phyloP scores from a whole-genome alignment of 2,113 vertebrate species.

The Machaerirhynchus nigripectus region DNA sequence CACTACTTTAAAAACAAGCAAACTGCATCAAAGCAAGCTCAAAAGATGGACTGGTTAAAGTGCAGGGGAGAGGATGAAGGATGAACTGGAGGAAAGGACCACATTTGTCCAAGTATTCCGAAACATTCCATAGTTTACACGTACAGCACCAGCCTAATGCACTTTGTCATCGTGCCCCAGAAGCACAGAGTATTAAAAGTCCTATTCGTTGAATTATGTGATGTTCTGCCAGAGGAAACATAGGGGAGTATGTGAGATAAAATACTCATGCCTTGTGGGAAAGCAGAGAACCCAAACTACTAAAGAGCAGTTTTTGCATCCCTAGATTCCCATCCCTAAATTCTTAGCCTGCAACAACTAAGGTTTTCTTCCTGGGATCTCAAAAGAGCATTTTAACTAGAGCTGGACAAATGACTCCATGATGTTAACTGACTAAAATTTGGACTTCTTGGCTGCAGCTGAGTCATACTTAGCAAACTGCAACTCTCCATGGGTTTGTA shows the following conservation, averaged over 20 bases:
- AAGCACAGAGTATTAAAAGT: neutral
- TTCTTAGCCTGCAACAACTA: neutral
- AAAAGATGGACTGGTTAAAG: neutral
- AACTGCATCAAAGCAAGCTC: neutral
- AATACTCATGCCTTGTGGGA: neutral
- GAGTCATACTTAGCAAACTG: neutral
- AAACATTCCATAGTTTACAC: neutral
- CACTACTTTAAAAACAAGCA: neutral
- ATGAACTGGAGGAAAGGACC: neutral
- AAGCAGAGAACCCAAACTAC: neutral
- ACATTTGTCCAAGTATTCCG: neutral
- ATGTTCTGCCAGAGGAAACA: neutral
- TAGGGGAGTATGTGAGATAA: accelerated
- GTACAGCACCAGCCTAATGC: neutral
- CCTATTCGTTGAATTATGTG: neutral
- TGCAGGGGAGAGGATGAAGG: neutral
- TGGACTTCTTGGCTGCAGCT: neutral
- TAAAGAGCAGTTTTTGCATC: neutral
- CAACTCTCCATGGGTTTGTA: neutral
- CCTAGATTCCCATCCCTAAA: neutral
- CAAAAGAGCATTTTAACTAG: neutral
- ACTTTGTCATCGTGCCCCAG: neutral
- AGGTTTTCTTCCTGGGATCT: neutral
- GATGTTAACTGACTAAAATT: neutral
- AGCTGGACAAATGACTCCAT: neutral